Percentiles rank a stretch among this genome's conserved stretches.
Conservation (phyloP, 2,888 invertebrate genomes). For the Cryptus armator region DNA sequence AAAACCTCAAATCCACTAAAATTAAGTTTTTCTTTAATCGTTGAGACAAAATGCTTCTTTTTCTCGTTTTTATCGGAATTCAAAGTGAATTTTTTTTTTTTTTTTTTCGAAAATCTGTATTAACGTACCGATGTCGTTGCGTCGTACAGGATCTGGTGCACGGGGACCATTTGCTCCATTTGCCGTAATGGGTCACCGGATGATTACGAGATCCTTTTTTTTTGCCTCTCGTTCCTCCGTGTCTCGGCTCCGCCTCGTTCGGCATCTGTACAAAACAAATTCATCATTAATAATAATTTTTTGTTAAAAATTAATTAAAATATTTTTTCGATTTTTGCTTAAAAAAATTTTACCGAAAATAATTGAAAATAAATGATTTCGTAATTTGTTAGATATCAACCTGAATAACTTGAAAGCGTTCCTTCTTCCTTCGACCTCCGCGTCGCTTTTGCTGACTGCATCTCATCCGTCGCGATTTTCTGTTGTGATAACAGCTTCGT, state of each 20-base stretch:
- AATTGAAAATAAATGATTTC: not conserved
- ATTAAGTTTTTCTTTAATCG: not conserved
- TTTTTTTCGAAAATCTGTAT: slow-evolving; percentile 8
- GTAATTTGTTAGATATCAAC: slow-evolving; percentile 63
- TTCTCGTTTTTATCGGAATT: not conserved
- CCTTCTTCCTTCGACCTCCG: slow-evolving; percentile 75
- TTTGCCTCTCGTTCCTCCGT: slow-evolving; percentile 79
- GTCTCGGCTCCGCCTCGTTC: slow-evolving; percentile 83
- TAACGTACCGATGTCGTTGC: slow-evolving; percentile 89
- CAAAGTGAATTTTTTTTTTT: no score
- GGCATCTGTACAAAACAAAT: slow-evolving; percentile 78
- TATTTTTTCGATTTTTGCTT: not conserved
- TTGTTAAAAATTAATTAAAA: not conserved
- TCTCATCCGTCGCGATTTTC: slow-evolving; percentile 74
- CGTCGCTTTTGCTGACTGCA: slow-evolving; percentile 77
- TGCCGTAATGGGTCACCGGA: slow-evolving; percentile 87
- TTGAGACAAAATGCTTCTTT: no score
- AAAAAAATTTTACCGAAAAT: not conserved
- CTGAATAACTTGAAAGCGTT: slow-evolving; percentile 83
- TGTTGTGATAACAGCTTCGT: slow-evolving; percentile 78
- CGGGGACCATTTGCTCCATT: slow-evolving; percentile 94
- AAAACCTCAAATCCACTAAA: no score
- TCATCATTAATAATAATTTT: slow-evolving; percentile 1
- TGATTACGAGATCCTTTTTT: slow-evolving; percentile 74
- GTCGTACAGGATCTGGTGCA: slow-evolving; percentile 94